These are phyloP conservation scores for Anguilla japonica DNA, from an alignment of 2,113 vertebrate species.

Conservation along the genomic window DNA sequence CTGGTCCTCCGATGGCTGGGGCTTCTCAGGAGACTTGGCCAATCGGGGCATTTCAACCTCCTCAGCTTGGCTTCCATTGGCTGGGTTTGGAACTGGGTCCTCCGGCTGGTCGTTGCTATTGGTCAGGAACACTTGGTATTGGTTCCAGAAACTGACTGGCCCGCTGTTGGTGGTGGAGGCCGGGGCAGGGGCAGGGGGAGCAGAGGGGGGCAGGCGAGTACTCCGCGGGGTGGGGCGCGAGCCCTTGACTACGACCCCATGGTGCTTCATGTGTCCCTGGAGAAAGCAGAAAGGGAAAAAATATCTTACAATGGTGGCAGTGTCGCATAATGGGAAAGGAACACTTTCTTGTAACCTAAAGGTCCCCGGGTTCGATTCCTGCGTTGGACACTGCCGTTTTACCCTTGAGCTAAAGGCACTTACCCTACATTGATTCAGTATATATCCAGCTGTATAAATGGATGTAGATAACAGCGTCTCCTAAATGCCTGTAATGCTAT, in stretches of 20 bases:
- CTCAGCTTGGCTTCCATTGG: constrained; percentile 46
- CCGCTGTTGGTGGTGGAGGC: constrained; percentile 64
- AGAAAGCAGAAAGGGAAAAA: constrained; percentile 23
- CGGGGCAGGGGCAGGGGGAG: constrained; percentile 46
- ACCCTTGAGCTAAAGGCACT: too few relatives aligned
- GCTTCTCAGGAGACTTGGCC: constrained; percentile 52
- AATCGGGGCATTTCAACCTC: constrained; percentile 49
- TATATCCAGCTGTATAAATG: too few relatives aligned
- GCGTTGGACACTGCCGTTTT: too few relatives aligned
- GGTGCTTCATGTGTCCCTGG: constrained; percentile 77
- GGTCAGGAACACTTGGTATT: constrained; percentile 69
- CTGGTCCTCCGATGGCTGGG: constrained; percentile 48
- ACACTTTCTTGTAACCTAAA: too few relatives aligned
- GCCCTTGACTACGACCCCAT: constrained; percentile 61
- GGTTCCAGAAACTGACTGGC: constrained; percentile 69
- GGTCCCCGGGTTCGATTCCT: too few relatives aligned
- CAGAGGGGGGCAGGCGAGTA: constrained; percentile 60
- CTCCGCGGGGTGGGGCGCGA: constrained; percentile 56
- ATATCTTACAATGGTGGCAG: background rate
- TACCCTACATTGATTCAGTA: too few relatives aligned
- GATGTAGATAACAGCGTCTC: too few relatives aligned
- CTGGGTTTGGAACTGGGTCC: constrained; percentile 36
- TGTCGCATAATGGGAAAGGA: too few relatives aligned
- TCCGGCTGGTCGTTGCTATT: constrained; percentile 55
- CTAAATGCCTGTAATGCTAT: too few relatives aligned